phyloP scores from a whole-genome alignment of 1,140 invertebrate species.

The Drosophila kohkoa region DNA sequence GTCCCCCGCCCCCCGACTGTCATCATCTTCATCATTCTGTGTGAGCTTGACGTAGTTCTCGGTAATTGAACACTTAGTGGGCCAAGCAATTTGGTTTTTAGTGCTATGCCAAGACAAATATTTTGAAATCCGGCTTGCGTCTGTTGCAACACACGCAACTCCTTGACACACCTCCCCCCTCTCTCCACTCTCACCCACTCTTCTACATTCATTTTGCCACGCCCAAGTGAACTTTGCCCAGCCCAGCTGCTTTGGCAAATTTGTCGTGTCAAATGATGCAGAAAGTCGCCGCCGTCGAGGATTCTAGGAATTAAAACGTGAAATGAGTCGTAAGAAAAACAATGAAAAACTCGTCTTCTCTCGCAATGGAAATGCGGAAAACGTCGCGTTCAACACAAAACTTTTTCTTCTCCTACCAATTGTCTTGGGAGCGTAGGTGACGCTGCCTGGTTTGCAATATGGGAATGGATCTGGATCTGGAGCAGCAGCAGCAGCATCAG shows the following conservation, averaged over 20 bases:
- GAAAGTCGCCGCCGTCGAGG: constrained; percentile 71
- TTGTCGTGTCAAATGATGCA: constrained; percentile 80
- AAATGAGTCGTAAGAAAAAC: constrained; percentile 83
- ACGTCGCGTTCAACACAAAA: constrained; percentile 50
- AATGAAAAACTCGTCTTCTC: constrained; percentile 68
- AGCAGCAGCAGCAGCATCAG: not conserved
- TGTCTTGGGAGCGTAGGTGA: constrained; percentile 63
- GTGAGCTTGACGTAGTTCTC: constrained; percentile 36
- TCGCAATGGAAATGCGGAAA: constrained; percentile 54
- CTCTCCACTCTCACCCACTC: not conserved
- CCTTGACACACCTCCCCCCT: constrained; percentile 6
- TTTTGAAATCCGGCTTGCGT: constrained; percentile 57
- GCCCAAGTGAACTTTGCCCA: constrained; percentile 33
- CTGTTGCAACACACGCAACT: constrained; percentile 27
- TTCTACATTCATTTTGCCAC: constrained; percentile 8
- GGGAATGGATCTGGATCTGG: not conserved
- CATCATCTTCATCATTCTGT: constrained; percentile 30
- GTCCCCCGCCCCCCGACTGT: constrained; percentile 20
- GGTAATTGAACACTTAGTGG: constrained; percentile 80
- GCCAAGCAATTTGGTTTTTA: constrained; percentile 77
- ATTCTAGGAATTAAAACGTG: constrained; percentile 80
- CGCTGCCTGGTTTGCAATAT: not conserved
- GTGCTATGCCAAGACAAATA: constrained; percentile 66
- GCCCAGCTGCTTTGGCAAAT: constrained; percentile 70
- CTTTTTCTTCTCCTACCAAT: constrained; percentile 57